Percentiles rank a stretch among this genome's conserved stretches.
These are phyloP conservation scores for Pogonus chalceus DNA, from an alignment of 1,140 invertebrate species.

Conservation along the genomic window DNA sequence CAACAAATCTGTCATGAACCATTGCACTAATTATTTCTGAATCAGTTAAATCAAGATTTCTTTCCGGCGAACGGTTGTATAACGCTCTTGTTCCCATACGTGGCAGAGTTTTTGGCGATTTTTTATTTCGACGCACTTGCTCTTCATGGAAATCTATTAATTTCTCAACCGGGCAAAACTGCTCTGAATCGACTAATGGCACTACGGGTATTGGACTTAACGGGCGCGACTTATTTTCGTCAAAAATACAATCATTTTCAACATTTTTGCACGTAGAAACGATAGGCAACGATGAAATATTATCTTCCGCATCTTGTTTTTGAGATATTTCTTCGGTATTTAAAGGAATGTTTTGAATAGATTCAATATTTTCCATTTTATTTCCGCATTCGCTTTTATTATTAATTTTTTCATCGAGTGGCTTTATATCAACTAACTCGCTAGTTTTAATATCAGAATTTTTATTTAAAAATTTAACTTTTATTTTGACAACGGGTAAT, in stretches of 20 bases:
- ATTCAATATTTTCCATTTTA: no score
- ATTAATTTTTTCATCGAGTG: no score
- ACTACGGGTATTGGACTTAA: constrained; percentile 1
- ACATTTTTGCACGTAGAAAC: no score
- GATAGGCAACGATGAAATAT: no score
- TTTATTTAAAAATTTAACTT: background rate
- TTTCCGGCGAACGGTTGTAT: background rate
- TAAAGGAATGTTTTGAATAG: no score
- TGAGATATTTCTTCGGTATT: no score
- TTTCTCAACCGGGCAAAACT: background rate
- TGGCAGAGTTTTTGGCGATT: background rate
- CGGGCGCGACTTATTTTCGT: background rate
- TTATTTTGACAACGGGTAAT: background rate
- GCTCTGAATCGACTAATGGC: background rate
- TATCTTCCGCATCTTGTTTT: no score
- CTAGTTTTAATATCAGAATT: no score
- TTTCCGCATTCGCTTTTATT: no score
- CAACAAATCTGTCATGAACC: background rate
- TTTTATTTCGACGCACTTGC: background rate
- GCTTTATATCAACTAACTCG: no score
- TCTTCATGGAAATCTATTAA: background rate
- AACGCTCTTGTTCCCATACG: background rate
- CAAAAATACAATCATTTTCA: background rate
- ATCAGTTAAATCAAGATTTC: background rate
- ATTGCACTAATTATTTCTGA: background rate